phyloP scores from a whole-genome alignment of 2,888 invertebrate genomes.

The Hyposoter dolosus region DNA sequence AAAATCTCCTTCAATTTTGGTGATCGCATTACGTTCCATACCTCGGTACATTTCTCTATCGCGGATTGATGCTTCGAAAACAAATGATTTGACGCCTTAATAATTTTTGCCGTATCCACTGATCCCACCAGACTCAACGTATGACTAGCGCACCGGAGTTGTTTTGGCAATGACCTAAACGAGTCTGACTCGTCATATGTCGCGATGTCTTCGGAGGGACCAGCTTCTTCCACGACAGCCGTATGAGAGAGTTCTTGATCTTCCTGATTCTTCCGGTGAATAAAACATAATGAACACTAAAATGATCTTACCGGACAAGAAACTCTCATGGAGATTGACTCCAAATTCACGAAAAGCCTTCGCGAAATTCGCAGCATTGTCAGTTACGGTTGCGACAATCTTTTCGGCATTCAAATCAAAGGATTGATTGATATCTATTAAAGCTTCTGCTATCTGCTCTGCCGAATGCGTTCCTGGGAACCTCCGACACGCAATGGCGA shows the following conservation, averaged over 20 bases:
- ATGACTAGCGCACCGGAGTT: slow-evolving; percentile 44
- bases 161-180: slow-evolving; percentile 9
- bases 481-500: slow-evolving; percentile 66
- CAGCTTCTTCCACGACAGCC: not conserved
- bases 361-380: slow-evolving; percentile 65
- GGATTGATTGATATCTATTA: slow-evolving; percentile 55
- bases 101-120: slow-evolving; percentile 15
- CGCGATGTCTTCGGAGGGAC: not conserved
- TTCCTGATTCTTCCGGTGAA: not conserved
- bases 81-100: slow-evolving; percentile 6
- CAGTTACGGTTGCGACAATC: slow-evolving; percentile 65
- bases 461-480: slow-evolving; percentile 67
- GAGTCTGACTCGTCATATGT: not conserved
- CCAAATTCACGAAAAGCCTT: slow-evolving; percentile 58
- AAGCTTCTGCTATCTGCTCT: slow-evolving; percentile 50
- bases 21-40: slow-evolving; percentile 21
- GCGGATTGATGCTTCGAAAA: slow-evolving; percentile 1
- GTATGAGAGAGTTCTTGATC: not conserved
- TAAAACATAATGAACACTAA: slow-evolving; percentile 3
- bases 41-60: slow-evolving; percentile 1
- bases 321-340: slow-evolving; percentile 2
- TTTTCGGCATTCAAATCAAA: slow-evolving; percentile 59
- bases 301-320: slow-evolving; percentile 4
- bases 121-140: slow-evolving; percentile 42
- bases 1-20: slow-evolving; percentile 36